Conservation (phyloP, 2,113 vertebrate genomes). For the Austrofundulus limnaeus region DNA sequence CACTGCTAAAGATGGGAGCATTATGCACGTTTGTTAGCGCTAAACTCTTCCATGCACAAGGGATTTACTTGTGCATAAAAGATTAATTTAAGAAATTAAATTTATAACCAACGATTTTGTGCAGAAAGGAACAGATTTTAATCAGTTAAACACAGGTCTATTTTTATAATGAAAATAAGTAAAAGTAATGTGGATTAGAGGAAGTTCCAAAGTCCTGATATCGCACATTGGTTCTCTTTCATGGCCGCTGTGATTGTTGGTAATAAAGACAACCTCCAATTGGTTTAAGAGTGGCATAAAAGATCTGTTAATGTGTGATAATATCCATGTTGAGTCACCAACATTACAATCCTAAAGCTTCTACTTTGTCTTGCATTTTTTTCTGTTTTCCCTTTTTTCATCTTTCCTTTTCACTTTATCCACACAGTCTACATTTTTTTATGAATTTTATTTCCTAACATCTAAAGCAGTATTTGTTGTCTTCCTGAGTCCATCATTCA, state of each 20-base stretch:
- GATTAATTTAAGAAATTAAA: background rate
- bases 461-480: background rate
- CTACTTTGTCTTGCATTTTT: background rate
- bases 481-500: background rate
- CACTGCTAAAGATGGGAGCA: slow-evolving; percentile 11
- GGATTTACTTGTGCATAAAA: slow-evolving; percentile 22
- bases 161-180: background rate
- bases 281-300: background rate
- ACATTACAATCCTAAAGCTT: background rate
- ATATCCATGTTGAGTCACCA: background rate
- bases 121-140: background rate
- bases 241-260: background rate
- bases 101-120: background rate
- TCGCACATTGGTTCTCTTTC: background rate
- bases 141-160: background rate
- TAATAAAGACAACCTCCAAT: background rate
- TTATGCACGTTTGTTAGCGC: background rate
- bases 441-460: background rate
- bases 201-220: background rate
- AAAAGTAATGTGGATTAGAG: background rate
- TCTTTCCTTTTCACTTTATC: slow-evolving; percentile 24
- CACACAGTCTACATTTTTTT: slow-evolving; percentile 5
- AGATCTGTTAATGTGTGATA: background rate
- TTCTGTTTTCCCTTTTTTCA: slow-evolving; percentile 24
- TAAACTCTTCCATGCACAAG: slow-evolving; percentile 21